phyloP scores from a whole-genome alignment of 2,888 invertebrate genomes.

The Cephus nigrinus region DNA sequence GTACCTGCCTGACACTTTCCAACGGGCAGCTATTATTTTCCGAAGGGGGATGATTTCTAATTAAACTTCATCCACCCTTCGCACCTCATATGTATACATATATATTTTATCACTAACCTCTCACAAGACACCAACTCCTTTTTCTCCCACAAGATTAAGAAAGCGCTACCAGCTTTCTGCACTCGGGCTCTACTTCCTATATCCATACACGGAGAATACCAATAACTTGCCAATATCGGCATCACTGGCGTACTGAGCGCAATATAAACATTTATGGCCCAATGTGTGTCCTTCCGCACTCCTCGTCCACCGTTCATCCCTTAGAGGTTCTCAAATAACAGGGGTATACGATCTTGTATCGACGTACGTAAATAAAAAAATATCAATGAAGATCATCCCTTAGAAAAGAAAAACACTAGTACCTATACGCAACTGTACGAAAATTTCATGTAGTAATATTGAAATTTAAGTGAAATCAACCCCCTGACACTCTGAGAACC shows the following conservation, averaged over 20 bases:
- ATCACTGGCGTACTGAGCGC: slow-evolving; percentile 60
- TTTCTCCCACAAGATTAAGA: neutral
- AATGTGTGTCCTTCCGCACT: slow-evolving; percentile 51
- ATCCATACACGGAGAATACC: slow-evolving; percentile 37
- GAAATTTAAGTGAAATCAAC: neutral
- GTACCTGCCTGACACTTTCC: neutral
- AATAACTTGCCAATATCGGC: slow-evolving; percentile 66
- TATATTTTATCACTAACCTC: neutral
- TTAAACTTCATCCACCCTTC: neutral
- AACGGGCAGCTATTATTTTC: neutral
- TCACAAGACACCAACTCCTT: neutral
- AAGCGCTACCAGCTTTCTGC: neutral
- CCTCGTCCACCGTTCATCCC: slow-evolving; percentile 32
- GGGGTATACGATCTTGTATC: neutral
- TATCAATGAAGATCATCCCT: neutral
- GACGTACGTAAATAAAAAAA: neutral
- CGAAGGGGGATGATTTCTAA: neutral
- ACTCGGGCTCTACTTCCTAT: neutral
- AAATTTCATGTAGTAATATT: neutral
- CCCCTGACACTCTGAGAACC: neutral
- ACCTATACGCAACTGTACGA: neutral
- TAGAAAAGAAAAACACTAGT: neutral
- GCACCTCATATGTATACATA: neutral
- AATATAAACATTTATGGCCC: slow-evolving; percentile 66
- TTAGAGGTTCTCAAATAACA: slow-evolving; percentile 38